These are phyloP conservation scores for Catocala fraxini DNA, from an alignment of 2,888 invertebrate species.

Conservation along the genomic window DNA sequence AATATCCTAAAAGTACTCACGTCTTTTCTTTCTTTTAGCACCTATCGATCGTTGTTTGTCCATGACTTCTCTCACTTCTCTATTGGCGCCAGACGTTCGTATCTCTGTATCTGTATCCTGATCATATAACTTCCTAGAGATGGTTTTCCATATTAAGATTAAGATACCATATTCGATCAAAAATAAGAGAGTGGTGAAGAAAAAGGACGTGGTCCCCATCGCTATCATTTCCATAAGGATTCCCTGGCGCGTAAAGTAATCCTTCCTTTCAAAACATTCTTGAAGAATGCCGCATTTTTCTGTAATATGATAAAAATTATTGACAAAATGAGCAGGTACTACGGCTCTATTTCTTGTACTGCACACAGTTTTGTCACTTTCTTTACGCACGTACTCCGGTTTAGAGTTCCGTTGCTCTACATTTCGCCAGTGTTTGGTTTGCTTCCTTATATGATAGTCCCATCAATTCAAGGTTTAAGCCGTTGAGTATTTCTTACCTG, in stretches of 20 bases:
- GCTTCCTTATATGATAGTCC: too few species aligned
- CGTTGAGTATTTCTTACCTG: too few species aligned
- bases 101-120: conserved; percentile 17
- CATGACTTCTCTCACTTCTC: conserved; percentile 55
- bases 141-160: conserved; percentile 49
- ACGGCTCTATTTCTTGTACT: too few species aligned
- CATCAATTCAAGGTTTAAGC: too few species aligned
- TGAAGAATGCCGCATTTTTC: conserved; percentile 78
- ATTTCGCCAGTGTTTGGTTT: too few species aligned
- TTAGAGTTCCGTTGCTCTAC: too few species aligned
- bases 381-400: too few species aligned
- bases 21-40: conserved; percentile 40
- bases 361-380: too few species aligned
- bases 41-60: conserved; percentile 49
- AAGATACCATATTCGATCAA: conserved; percentile 70
- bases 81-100: conserved; percentile 9
- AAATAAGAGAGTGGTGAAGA: conserved; percentile 61
- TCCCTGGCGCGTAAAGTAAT: conserved; percentile 60
- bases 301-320: conserved; percentile 34
- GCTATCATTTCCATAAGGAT: conserved; percentile 64
- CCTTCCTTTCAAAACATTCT: conserved; percentile 65
- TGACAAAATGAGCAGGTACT: too few species aligned
- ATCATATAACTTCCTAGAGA: conserved; percentile 37
- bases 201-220: conserved; percentile 55
- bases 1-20: conserved; percentile 12